Evolutionary conservation across 2,113 vertebrate genomes (phyloP).

Genomic region (Austrofundulus limnaeus): DNA sequence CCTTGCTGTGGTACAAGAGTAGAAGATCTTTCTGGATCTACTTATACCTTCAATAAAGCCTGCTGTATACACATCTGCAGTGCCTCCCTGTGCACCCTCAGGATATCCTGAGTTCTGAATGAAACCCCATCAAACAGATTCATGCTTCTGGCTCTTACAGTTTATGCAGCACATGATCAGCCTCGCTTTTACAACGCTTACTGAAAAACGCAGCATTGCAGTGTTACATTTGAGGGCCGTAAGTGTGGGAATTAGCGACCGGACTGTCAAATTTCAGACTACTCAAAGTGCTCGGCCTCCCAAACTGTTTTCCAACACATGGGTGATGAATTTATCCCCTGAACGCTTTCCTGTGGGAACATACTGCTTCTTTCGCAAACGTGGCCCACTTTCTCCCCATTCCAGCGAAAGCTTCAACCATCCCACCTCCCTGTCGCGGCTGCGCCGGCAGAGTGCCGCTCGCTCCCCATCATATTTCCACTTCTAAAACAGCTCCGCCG

Average conservation of each 20-base stretch:
- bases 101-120: not conserved
- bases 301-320: conserved; percentile 19
- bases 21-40: not conserved
- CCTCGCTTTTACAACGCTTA: not conserved
- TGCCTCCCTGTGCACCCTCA: not conserved
- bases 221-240: not conserved
- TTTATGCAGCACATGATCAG: conserved; percentile 5
- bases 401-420: conserved; percentile 38
- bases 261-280: conserved; percentile 3
- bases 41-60: conserved; percentile 4
- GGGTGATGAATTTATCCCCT: conserved; percentile 13
- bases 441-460: conserved; percentile 33
- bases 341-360: conserved; percentile 33
- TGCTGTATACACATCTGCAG: not conserved
- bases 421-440: conserved; percentile 30
- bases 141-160: not conserved
- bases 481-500: conserved; percentile 34
- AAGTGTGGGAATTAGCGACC: not conserved
- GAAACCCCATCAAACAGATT: conserved; percentile 5
- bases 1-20: not conserved
- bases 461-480: conserved; percentile 33
- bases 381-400: conserved; percentile 30
- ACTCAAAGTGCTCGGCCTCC: not conserved
- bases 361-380: conserved; percentile 25
- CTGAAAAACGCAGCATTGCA: not conserved